Conservation (phyloP, 2,797 vertebrate species). For the Decapterus maruadsi region DNA sequence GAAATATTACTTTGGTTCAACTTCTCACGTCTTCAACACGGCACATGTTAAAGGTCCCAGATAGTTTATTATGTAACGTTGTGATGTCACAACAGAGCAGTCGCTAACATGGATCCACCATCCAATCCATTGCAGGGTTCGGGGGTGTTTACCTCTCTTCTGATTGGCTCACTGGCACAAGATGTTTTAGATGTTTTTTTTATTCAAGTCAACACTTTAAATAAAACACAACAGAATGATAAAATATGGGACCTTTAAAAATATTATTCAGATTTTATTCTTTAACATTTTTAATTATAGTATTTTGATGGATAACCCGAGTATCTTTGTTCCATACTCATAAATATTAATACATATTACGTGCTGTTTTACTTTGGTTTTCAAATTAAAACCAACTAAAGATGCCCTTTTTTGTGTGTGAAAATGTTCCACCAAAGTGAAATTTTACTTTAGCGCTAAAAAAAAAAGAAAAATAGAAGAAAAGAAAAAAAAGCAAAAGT, state of each 20-base stretch:
- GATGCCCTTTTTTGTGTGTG: neutral
- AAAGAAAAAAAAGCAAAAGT: slow-evolving; percentile 11
- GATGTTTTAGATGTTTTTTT: too few relatives aligned
- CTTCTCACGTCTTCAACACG: neutral
- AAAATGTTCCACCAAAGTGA: slow-evolving; percentile 16
- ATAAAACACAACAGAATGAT: too few relatives aligned
- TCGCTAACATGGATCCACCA: too few relatives aligned
- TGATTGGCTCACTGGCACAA: too few relatives aligned
- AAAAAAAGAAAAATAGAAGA: too few relatives aligned
- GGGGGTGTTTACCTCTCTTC: neutral
- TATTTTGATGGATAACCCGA: neutral
- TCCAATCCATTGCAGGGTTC: too few relatives aligned
- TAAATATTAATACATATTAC: neutral
- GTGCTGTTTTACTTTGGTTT: neutral
- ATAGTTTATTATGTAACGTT: too few relatives aligned
- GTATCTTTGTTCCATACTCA: neutral
- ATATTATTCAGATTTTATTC: neutral
- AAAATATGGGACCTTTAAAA: neutral
- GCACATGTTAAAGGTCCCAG: neutral
- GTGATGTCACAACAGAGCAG: too few relatives aligned
- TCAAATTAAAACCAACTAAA: slow-evolving; percentile 1
- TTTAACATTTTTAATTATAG: neutral
- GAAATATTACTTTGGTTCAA: slow-evolving; percentile 28
- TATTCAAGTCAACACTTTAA: too few relatives aligned
- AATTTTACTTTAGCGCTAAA: slow-evolving; percentile 3